phyloP scores from a whole-genome alignment of 2,113 vertebrate species.

The Oenanthe oenanthe region DNA sequence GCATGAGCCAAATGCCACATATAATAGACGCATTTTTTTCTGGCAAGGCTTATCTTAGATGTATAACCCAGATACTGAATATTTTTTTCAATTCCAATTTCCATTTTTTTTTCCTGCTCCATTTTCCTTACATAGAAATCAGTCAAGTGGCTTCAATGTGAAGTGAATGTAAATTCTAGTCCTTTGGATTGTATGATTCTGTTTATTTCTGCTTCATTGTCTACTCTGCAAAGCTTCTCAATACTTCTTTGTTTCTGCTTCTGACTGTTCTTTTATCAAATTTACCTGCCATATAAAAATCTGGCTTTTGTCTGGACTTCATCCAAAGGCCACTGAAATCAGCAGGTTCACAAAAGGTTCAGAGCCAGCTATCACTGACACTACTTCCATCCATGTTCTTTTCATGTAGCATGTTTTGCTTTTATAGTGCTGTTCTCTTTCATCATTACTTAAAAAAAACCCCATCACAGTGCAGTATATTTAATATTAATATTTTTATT shows the following conservation, averaged over 20 bases:
- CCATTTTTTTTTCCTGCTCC: background rate
- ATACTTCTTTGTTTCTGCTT: constrained; percentile 5
- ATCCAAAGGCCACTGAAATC: background rate
- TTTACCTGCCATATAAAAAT: background rate
- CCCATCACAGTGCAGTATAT: background rate
- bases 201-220: constrained; percentile 7
- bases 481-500: background rate
- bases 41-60: background rate
- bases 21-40: background rate
- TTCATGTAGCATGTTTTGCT: background rate
- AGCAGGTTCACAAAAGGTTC: background rate
- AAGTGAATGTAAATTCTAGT: background rate
- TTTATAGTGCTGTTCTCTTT: background rate
- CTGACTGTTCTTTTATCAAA: background rate
- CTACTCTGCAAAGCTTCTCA: background rate
- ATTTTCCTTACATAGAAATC: background rate
- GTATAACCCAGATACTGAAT: background rate
- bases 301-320: background rate
- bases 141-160: background rate
- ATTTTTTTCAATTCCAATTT: background rate
- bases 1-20: background rate
- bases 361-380: background rate
- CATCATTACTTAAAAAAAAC: background rate
- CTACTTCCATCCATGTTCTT: background rate
- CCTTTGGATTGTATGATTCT: background rate